Conservation (phyloP, 2,888 invertebrate genomes). For the Cyaniris semiargus region DNA sequence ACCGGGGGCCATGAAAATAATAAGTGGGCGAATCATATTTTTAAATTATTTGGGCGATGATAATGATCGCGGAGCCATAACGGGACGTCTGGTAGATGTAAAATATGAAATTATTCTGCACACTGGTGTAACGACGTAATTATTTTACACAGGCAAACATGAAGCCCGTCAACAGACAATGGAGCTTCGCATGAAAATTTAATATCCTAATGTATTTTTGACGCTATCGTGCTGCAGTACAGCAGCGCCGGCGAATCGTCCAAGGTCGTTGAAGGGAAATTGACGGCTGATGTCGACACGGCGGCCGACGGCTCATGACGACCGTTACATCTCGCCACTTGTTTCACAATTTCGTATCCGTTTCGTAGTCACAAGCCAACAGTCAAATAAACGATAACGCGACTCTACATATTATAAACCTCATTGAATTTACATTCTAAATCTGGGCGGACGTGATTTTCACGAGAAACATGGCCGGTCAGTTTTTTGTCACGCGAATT, state of each 20-base stretch:
- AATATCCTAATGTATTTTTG: conserved; percentile 41
- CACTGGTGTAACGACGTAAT: background rate
- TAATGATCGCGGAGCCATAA: background rate
- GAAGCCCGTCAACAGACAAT: background rate
- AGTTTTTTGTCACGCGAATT: conserved; percentile 63
- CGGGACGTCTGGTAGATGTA: background rate
- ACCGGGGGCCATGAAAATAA: background rate
- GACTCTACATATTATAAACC: background rate
- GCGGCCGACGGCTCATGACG: conserved; percentile 51
- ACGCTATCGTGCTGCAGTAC: conserved; percentile 53
- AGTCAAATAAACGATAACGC: background rate
- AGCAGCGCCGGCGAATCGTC: conserved; percentile 54
- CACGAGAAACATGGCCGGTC: conserved; percentile 51
- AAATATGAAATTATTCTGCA: background rate
- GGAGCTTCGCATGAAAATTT: background rate
- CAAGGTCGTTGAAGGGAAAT: conserved; percentile 79
- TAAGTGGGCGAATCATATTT: background rate
- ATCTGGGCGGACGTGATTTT: conserved; percentile 47
- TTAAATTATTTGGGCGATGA: background rate
- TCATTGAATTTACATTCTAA: background rate
- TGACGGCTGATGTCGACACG: conserved; percentile 66
- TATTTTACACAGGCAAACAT: background rate
- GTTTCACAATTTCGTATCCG: conserved; percentile 40
- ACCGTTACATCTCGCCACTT: conserved; percentile 62
- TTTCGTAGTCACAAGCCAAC: conserved; percentile 22